Percentiles rank a stretch among this genome's conserved stretches.
phyloP scores from a whole-genome alignment of 2,797 vertebrate genomes.

The Gymnocypris eckloni region DNA sequence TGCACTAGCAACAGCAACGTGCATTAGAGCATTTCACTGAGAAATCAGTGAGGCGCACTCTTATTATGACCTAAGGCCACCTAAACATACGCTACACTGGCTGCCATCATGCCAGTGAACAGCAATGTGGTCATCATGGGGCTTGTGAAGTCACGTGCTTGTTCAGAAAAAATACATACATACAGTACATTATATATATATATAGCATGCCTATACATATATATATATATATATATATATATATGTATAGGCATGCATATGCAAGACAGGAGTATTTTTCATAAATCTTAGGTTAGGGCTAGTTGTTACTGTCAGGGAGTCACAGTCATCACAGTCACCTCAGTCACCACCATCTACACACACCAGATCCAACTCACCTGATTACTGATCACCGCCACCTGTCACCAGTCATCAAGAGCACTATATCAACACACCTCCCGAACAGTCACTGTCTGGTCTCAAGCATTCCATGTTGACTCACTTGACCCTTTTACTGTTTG shows the following conservation, averaged over 20 bases:
- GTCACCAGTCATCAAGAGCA: too few relatives aligned
- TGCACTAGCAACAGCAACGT: conserved; percentile 9
- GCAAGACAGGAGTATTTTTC: neutral
- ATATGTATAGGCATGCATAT: neutral
- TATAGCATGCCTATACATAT: too few relatives aligned
- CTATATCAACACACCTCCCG: too few relatives aligned
- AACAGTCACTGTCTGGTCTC: too few relatives aligned
- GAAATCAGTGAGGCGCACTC: conserved; percentile 49
- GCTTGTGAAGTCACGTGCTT: neutral
- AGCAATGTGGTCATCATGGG: conserved; percentile 1
- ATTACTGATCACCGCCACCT: too few relatives aligned
- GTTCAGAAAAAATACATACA: neutral
- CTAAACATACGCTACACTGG: conserved; percentile 57
- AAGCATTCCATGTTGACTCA: too few relatives aligned
- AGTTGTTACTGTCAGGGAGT: neutral
- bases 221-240: neutral
- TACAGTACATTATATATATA: neutral
- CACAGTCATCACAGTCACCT: too few relatives aligned
- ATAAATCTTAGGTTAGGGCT: neutral
- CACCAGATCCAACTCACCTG: too few relatives aligned
- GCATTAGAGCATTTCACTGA: conserved; percentile 33
- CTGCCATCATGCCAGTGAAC: conserved; percentile 47
- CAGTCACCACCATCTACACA: too few relatives aligned
- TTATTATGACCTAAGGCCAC: conserved; percentile 67
- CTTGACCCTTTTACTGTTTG: too few relatives aligned